These are phyloP conservation scores for Tympanuchus pallidicinctus DNA, from an alignment of 2,113 vertebrate genomes.

Conservation along the genomic window DNA sequence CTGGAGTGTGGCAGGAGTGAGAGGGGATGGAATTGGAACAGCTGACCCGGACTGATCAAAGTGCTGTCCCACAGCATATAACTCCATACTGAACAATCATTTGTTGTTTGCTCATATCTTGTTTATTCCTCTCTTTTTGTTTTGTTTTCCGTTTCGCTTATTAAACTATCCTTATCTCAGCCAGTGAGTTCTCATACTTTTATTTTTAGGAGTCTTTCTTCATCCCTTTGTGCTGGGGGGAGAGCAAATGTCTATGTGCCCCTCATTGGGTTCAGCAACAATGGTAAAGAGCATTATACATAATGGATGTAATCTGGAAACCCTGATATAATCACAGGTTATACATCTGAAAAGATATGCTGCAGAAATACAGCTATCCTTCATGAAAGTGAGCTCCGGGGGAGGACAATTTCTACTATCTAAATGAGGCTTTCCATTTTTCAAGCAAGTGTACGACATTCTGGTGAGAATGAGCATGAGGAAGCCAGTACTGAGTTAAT, in stretches of 20 bases:
- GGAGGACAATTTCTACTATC: constrained; percentile 3
- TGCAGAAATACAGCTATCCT: neutral
- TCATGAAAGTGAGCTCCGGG: neutral
- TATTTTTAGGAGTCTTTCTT: too few relatives aligned
- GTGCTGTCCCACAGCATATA: too few relatives aligned
- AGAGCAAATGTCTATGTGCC: neutral
- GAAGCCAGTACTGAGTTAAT: constrained; percentile 51
- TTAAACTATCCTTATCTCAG: too few relatives aligned
- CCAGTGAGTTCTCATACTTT: too few relatives aligned
- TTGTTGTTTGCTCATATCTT: too few relatives aligned
- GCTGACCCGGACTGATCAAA: too few relatives aligned
- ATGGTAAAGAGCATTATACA: neutral
- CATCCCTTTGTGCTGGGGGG: too few relatives aligned
- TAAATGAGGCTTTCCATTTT: constrained; percentile 61
- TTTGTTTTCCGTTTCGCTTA: too few relatives aligned
- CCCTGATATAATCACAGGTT: neutral
- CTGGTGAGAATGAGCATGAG: constrained; percentile 38
- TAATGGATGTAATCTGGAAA: neutral
- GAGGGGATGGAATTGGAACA: too few relatives aligned
- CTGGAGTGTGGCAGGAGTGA: too few relatives aligned
- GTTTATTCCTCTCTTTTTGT: too few relatives aligned
- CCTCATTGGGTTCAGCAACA: neutral
- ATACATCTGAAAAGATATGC: neutral
- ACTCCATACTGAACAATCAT: too few relatives aligned
- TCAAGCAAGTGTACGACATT: constrained; percentile 32